A percentile compares a stretch with the other conserved stretches of the same genome.
phyloP scores from a whole-genome alignment of 1,140 invertebrate species.

The Sarcophaga peregrina region DNA sequence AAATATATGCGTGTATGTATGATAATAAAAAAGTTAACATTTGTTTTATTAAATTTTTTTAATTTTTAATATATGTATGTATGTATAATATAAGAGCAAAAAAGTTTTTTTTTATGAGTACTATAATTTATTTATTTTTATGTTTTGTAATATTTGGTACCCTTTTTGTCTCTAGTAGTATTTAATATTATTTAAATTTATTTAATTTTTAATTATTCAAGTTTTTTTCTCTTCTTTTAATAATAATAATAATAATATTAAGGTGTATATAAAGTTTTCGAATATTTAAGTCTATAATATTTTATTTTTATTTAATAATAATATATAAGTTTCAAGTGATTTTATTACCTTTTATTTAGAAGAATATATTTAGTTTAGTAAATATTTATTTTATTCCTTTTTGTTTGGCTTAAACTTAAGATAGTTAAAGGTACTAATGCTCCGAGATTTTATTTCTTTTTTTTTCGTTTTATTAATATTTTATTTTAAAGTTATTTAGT shows the following conservation, averaged over 20 bases:
- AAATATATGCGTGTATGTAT: too few species aligned
- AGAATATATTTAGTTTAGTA: constrained; percentile 2
- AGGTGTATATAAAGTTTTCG: constrained; percentile 12
- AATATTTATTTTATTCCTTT: background rate
- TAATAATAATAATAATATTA: too few species aligned
- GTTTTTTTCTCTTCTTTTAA: background rate
- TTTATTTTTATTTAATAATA: background rate
- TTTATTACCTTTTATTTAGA: background rate
- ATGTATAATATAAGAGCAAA: constrained; percentile 18
- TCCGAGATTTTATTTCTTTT: constrained; percentile 31
- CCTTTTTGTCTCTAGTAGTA: constrained; percentile 27
- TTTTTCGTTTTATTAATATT: constrained; percentile 34
- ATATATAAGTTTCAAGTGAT: background rate
- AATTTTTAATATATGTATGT: background rate
- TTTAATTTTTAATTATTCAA: constrained; percentile 3
- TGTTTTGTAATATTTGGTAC: constrained; percentile 28
- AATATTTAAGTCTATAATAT: background rate
- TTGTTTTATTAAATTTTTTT: too few species aligned
- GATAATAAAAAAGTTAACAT: constrained; percentile 37
- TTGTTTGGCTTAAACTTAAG: constrained; percentile 10
- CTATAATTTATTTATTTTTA: background rate
- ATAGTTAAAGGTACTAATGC: constrained; percentile 34
- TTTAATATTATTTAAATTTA: background rate
- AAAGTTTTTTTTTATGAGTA: background rate
- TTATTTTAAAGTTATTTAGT: constrained; percentile 28